Percentiles rank a stretch among this genome's conserved stretches.
Evolutionary conservation across 2,888 invertebrate species (phyloP).

Genomic region (Caenorhabditis sinica): DNA sequence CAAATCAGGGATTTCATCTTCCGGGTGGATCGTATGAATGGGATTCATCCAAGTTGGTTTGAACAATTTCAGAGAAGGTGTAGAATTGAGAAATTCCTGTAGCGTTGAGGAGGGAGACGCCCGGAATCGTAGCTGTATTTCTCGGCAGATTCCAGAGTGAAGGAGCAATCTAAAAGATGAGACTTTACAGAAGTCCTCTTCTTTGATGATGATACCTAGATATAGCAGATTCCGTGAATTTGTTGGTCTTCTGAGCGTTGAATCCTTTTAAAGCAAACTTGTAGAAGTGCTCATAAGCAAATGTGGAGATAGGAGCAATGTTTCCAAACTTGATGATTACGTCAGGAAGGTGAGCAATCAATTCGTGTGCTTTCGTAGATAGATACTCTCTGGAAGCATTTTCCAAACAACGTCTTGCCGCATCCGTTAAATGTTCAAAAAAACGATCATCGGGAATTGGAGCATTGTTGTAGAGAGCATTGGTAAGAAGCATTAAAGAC

Average conservation of each 20-base stretch:
- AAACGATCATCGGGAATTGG: neutral
- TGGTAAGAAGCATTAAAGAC: neutral
- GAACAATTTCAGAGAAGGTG: neutral
- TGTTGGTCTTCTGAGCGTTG: constrained; percentile 7
- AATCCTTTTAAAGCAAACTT: neutral
- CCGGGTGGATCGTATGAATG: neutral
- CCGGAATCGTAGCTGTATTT: neutral
- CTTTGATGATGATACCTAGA: neutral
- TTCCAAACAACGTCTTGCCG: neutral
- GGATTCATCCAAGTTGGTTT: neutral
- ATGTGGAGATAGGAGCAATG: neutral
- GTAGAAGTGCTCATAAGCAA: constrained; percentile 8
- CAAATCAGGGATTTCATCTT: neutral
- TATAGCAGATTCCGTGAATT: neutral
- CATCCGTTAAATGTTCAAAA: neutral
- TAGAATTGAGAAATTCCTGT: neutral
- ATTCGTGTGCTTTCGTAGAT: constrained; percentile 3
- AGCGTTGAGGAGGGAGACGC: neutral
- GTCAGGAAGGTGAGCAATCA: neutral
- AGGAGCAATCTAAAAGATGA: neutral
- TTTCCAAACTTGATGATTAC: constrained; percentile 4
- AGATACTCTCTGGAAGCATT: neutral
- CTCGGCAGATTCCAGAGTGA: neutral
- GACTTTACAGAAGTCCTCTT: no score
- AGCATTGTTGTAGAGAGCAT: neutral